phyloP scores from a whole-genome alignment of 2,888 invertebrate species.

The Anodontia alba region DNA sequence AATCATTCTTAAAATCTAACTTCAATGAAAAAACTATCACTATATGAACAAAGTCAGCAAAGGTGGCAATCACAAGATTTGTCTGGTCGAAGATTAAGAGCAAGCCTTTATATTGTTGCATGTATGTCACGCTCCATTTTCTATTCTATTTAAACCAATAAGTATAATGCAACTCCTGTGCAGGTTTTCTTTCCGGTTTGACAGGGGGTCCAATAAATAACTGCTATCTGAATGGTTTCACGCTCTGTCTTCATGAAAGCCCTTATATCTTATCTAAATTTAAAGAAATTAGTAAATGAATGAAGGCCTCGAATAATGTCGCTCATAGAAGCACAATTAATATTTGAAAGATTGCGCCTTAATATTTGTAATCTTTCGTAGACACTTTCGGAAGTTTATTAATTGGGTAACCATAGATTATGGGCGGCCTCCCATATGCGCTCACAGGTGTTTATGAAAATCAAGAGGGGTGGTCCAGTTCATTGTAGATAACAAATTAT shows the following conservation, averaged over 20 bases:
- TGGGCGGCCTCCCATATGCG: not conserved
- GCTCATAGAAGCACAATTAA: not conserved
- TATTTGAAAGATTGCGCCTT: not conserved
- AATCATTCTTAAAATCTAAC: too few species aligned
- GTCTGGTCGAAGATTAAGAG: too few species aligned
- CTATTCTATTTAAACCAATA: too few species aligned
- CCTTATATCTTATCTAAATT: not conserved
- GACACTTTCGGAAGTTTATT: not conserved
- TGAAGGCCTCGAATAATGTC: not conserved
- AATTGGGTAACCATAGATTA: slow-evolving; percentile 4
- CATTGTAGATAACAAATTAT: not conserved
- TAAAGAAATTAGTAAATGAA: not conserved
- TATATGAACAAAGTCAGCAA: too few species aligned
- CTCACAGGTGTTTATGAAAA: not conserved
- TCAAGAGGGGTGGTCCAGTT: not conserved
- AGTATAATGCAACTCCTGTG: too few species aligned
- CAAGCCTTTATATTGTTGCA: too few species aligned
- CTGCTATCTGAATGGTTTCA: not conserved
- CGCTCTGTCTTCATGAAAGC: not conserved
- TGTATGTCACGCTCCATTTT: too few species aligned
- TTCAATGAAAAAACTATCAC: too few species aligned
- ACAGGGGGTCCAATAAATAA: not conserved
- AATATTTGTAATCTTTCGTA: not conserved
- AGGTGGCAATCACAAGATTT: too few species aligned
- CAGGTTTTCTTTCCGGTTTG: not conserved